Evolutionary conservation across 2,113 vertebrate genomes (phyloP), one percentile per base, ranked within the genome.

Genomic region (Anarhynchus alexandrinus): DNA sequence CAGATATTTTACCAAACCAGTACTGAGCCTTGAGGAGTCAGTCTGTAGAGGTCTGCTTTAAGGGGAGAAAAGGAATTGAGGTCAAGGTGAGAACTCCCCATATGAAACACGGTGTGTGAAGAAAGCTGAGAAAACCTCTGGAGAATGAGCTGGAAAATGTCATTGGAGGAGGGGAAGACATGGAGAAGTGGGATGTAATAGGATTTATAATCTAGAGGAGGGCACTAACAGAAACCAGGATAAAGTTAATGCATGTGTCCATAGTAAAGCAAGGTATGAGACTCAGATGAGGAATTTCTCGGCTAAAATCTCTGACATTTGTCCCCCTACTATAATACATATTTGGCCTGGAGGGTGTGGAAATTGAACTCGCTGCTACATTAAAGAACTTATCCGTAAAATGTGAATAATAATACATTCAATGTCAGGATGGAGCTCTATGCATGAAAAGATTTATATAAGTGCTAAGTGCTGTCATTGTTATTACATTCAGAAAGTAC

Each of bases 401-500:
- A 85, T 70, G 54, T 80, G 88, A 91, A 65, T 85, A 95, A 80
- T 51, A 88, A 36, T 67, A 76, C 40, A 91, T 89, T 38, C 77
- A 65, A 5, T 79, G 74, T 87, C 62, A 87, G 29, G 45, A 95
- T 80, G 58, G 73, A 94, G 73, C 20, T 84, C 43, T 79, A 8
- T n/a, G 83, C 88, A 58, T 73, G 73, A 69, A 58, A 94, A 94
- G 77, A 93, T 89, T 89, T 84, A 82, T 69, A 0, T 22, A 91
- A 89, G 65, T 82, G 61, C 57, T 90, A 90, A 82, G 62, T 54
- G 74, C 70, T 82, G 58, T 79, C 78, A 90, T 52, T 93, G 93
- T 82, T 93, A 87, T 40, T 95, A 72, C 38, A 85, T 91, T 91
- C 70, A 80, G 73, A 43, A 90, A 86, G 65, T 62, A 96, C 17